Evolutionary conservation across 2,888 invertebrate species (phyloP).

Genomic region (Heterodera filipjevi): DNA sequence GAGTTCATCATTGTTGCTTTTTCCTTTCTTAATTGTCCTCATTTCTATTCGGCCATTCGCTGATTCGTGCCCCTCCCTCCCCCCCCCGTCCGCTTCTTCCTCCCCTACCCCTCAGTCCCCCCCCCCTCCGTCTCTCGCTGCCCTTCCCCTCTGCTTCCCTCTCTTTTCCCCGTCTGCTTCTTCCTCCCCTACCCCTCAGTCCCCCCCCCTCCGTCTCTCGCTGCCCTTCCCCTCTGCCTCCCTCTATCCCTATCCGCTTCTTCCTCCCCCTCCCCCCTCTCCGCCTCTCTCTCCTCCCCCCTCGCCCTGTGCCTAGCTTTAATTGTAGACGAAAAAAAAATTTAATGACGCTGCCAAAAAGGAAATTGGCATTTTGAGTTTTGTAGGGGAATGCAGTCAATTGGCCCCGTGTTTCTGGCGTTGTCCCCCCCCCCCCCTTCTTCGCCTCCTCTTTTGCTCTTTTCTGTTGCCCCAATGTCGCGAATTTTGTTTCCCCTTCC

Average conservation of each 20-base stretch:
- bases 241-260: too few relatives aligned
- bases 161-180: too few relatives aligned
- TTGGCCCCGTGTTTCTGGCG: neutral
- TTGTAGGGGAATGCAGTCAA: neutral
- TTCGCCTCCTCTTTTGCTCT: neutral
- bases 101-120: too few relatives aligned
- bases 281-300: neutral
- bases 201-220: too few relatives aligned
- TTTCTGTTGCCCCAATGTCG: too few relatives aligned
- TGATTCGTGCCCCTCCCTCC: too few relatives aligned
- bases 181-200: too few relatives aligned
- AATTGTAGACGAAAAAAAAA: neutral
- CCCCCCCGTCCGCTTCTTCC: too few relatives aligned
- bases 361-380: constrained; percentile 5
- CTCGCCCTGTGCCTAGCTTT: neutral
- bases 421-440: neutral
- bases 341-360: constrained; percentile 13
- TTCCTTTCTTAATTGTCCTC: neutral
- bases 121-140: too few relatives aligned
- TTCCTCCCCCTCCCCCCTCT: neutral
- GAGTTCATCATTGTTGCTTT: neutral
- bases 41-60: neutral
- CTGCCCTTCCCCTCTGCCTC: too few relatives aligned
- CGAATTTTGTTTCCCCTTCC: too few relatives aligned
- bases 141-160: too few relatives aligned